Evolutionary conservation across 1,140 invertebrate genomes (phyloP), one percentile per base, ranked within the genome.

Genomic region (Bombus affinis): DNA sequence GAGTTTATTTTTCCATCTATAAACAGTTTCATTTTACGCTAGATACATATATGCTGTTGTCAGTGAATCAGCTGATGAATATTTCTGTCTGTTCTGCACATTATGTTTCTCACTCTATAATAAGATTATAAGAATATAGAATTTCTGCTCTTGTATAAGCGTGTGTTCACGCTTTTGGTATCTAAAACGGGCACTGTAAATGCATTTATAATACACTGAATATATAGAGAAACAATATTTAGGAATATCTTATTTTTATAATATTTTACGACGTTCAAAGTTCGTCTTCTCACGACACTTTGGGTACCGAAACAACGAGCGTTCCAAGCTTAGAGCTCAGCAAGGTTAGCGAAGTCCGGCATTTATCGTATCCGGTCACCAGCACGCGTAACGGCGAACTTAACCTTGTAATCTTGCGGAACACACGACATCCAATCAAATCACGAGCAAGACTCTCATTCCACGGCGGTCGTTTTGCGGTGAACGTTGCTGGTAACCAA

Each of bases 381-480:
- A 71, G 70, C 70, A 42, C 70, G 42, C 72, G 72, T 73, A 73
- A 73, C 72, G 42, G 72, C 72, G 28, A 74, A 39, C 39, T 81
- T 81, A 74, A 74, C 70, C 77, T 80, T 5, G 73, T 28, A 35
- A 32, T 39, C 8, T 37, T 71, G 39, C 72, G 70, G 81, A 57
- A 39, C 37, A 42, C 65, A 74, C 32, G 66, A 82, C 59, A 59
- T 68, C 66, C 68, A 62, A 53, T 32, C 65, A 42, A 78, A 12
- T 87, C 81, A 82, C 25, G 57, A 86, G 59, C 77, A n/a, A 44
- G 72, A 47, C 57, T 72, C 85, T 86, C 75, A 76, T 88, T 88
- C 44, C 85, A 47, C 80, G 71, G 78, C 59, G 85, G 73, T 82
- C 53, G 73, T 57, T 86, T 72, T 86, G 86, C 79, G 86, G 86